A percentile compares a stretch with the other conserved stretches of the same genome.
Evolutionary conservation across 2,797 vertebrate species (phyloP).

Genomic region (Parambassis ranga): DNA sequence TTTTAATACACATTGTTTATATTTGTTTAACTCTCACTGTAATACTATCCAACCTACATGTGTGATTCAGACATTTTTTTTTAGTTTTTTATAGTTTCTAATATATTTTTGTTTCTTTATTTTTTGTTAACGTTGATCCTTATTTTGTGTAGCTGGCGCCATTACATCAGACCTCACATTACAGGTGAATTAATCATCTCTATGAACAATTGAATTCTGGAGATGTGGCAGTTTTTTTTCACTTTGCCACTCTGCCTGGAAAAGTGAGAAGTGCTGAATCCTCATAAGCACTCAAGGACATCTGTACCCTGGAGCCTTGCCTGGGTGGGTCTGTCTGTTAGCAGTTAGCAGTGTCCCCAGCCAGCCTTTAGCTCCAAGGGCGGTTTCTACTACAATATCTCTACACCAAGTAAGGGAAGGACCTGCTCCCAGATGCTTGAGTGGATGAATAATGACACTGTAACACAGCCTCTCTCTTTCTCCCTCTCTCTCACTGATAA

Average conservation of each 20-base stretch:
- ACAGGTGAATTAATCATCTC: slow-evolving; percentile 28
- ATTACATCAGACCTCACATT: slow-evolving; percentile 7
- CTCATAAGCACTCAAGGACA: slow-evolving; percentile 70
- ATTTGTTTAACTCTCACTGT: background rate
- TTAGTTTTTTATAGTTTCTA: background rate
- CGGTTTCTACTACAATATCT: slow-evolving; percentile 58
- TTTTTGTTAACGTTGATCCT: background rate
- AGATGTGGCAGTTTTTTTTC: slow-evolving; percentile 34
- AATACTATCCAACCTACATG: background rate
- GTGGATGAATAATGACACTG: slow-evolving; percentile 75
- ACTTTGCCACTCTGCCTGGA: slow-evolving; percentile 26
- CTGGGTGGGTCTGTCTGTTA: slow-evolving; percentile 70
- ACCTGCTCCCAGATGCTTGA: slow-evolving; percentile 73
- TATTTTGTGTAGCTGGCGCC: slow-evolving; percentile 4
- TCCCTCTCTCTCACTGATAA: slow-evolving; percentile 63
- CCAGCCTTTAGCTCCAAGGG: slow-evolving; percentile 73
- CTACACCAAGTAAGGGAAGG: slow-evolving; percentile 60
- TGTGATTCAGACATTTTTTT: background rate
- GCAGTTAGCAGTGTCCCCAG: slow-evolving; percentile 67
- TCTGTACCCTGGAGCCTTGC: slow-evolving; percentile 60
- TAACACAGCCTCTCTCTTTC: slow-evolving; percentile 51
- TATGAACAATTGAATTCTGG: slow-evolving; percentile 44
- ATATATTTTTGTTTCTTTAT: background rate
- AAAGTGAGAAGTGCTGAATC: slow-evolving; percentile 64
- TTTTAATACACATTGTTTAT: background rate